phyloP scores from a whole-genome alignment of 1,140 invertebrate genomes.

The Agrypnia vestita region DNA sequence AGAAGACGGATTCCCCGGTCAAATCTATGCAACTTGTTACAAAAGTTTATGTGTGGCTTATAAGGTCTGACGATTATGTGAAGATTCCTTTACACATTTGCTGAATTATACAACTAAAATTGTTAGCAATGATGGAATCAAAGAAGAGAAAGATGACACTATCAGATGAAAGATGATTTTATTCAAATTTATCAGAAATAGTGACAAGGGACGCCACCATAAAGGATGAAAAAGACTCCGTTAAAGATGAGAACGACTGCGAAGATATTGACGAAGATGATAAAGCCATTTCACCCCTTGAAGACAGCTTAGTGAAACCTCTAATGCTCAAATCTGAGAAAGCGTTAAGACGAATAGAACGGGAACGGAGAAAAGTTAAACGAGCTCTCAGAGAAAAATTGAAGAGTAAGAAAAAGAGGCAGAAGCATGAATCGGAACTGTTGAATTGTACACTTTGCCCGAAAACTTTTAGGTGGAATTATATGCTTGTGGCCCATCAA shows the following conservation, averaged over 20 bases:
- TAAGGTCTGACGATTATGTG: slow-evolving; percentile 61
- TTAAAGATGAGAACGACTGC: slow-evolving; percentile 1
- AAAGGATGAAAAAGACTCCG: slow-evolving; percentile 31
- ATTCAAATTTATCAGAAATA: slow-evolving; percentile 7
- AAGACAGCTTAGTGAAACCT: neutral
- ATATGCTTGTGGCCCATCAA: slow-evolving; percentile 52
- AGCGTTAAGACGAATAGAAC: neutral
- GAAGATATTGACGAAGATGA: slow-evolving; percentile 3
- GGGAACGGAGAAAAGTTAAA: slow-evolving; percentile 37
- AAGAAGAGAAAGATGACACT: slow-evolving; percentile 44
- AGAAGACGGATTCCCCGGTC: slow-evolving; percentile 60
- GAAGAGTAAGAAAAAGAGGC: slow-evolving; percentile 35
- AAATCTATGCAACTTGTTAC: slow-evolving; percentile 62
- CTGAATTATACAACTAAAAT: slow-evolving; percentile 46
- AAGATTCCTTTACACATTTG: slow-evolving; percentile 50
- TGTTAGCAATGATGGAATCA: slow-evolving; percentile 44
- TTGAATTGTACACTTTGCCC: slow-evolving; percentile 52
- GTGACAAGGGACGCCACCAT: neutral
- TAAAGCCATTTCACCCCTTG: neutral
- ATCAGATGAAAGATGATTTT: no score
- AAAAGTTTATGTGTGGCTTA: slow-evolving; percentile 62
- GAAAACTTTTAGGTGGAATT: slow-evolving; percentile 53
- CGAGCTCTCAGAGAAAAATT: slow-evolving; percentile 30
- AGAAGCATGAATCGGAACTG: slow-evolving; percentile 3
- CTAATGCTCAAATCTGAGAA: neutral